Evolutionary conservation across 2,113 vertebrate species (phyloP), one percentile per base, ranked within the genome.

Genomic region (Himantopus leucocephalus): DNA sequence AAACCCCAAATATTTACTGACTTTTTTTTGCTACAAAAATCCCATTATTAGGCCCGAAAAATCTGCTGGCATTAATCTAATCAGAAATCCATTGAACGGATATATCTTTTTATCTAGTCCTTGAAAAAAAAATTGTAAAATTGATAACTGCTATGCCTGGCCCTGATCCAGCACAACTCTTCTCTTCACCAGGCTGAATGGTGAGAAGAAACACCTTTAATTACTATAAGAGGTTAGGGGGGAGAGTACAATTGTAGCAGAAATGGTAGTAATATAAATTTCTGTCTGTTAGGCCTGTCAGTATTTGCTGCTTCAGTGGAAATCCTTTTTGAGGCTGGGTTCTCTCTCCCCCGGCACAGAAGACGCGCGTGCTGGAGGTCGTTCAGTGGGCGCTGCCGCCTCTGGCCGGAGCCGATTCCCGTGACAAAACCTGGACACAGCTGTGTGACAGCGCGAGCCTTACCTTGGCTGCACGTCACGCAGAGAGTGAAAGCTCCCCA

Each of bases 361-460:
- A n/a, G 35, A 22, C 13, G 10, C 2, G 27, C 24, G 1, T 5
- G 45, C 35, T 70, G 78, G 64, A 12, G 59, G 37, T 7, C 14
- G 30, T 21, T 60, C 26, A 2, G 12, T 1, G n/a, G 39, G 32
- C 3, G 1, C 45, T 8, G 62, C 81, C 2, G 3, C 7, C 3
- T 21, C 55, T 1, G 56, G 62, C 48, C 11, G 0, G 47, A 18
- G 41, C 2, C 1, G 0, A 8, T 32, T 32, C 30, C 60, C 6
- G 4, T 7, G n/a, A 18, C 35, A 50, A 62, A 68, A 34, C 47
- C 53, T 3, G 17, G 60, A 4, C 62, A 4, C 75, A 8, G 3
- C 48, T 18, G 45, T 3, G 39, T 48, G 67, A 21, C 27, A 19
- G 59, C 3, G 9, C 7, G 13, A 47, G 18, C 7, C 72, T 7